Evolutionary conservation across 2,797 vertebrate species (phyloP), one percentile per base, ranked within the genome.

Genomic region (Ataeniobius toweri): DNA sequence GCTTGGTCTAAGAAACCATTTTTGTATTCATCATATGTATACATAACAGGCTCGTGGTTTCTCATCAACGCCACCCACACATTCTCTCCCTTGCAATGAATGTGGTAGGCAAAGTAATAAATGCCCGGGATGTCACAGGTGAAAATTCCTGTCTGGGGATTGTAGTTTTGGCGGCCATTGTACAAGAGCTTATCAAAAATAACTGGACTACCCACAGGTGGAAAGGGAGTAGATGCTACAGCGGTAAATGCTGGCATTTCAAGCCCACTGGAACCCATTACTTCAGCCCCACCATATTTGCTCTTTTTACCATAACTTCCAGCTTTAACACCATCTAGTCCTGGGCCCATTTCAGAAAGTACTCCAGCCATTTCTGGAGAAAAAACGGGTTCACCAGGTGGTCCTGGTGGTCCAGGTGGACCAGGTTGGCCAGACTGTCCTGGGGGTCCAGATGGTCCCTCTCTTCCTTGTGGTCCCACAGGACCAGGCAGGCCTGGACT

Each of bases 241-340:
- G 98, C 98, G 0, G 98, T 99, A 82, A 99, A 99, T 0, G 98
- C 98, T 0, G 98, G 98, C 98, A 99, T 98, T 91, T 99, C 98
- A 2, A 97, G 94, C 0, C 94, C 96, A 88, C 69, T 95, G 65
- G 85, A 87, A 48, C 95, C 93, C 90, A 96, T 92, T 20, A 93
- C 79, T 67, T 96, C 91, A 3, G 89, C 92, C 22, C 92, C 92
- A 3, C 90, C 94, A 0, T 95, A 94, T 86, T 98, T 98, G 82
- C 96, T 94, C 77, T 98, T 99, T 91, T 97, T 97, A 86, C 82
- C 86, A 80, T 97, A 97, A 71, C 93, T 92, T 83, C 95, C 95
- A 0, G 97, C 93, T 51, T 99, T 99, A 51, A 96, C 80, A 12
- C 98, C 98, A 0, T 99, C 97, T 76, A 96, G 81, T 68, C 85